These are phyloP conservation scores for Centroberyx gerrardi DNA, from an alignment of 2,797 vertebrate genomes.

Conservation along the genomic window DNA sequence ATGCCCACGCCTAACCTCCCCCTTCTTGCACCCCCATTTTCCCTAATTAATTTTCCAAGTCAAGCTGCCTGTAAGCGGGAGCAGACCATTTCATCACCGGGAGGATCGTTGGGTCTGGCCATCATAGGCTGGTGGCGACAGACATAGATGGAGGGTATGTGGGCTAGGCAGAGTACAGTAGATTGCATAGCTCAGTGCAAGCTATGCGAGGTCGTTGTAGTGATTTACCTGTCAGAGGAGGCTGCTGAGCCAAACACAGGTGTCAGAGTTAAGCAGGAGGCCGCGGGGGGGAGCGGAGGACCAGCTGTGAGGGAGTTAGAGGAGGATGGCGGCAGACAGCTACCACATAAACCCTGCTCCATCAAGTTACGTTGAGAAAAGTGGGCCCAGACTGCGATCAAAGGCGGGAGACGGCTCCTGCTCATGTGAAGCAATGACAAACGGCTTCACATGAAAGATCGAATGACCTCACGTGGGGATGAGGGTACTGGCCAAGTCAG, in stretches of 20 bases:
- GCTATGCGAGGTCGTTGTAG: slow-evolving; percentile 42
- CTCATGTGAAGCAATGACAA: slow-evolving; percentile 48
- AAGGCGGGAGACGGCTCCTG: slow-evolving; percentile 52
- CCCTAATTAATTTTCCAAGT: slow-evolving; percentile 63
- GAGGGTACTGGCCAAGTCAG: slow-evolving; percentile 53
- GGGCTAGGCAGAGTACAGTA: slow-evolving; percentile 40
- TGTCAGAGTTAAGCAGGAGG: slow-evolving; percentile 63
- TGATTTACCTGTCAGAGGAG: slow-evolving; percentile 62
- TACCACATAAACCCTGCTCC: slow-evolving; percentile 41
- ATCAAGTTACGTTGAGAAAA: slow-evolving; percentile 45
- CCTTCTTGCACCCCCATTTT: slow-evolving; percentile 31
- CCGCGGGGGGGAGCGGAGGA: slow-evolving; percentile 38
- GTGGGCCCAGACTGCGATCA: slow-evolving; percentile 48
- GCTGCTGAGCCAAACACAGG: slow-evolving; percentile 43
- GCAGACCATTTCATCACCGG: slow-evolving; percentile 66
- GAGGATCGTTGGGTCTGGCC: slow-evolving; percentile 45
- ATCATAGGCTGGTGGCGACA: slow-evolving; percentile 67
- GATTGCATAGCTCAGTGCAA: slow-evolving; percentile 38
- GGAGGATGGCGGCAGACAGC: slow-evolving; percentile 45
- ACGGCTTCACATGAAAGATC: slow-evolving; percentile 67
- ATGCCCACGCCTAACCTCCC: slow-evolving; percentile 6
- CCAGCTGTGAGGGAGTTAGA: slow-evolving; percentile 60
- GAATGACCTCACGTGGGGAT: slow-evolving; percentile 59
- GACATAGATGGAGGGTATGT: slow-evolving; percentile 57
- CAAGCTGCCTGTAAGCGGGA: slow-evolving; percentile 50